Conservation (phyloP, 2,888 invertebrate genomes). For the Drosophila conformis region DNA sequence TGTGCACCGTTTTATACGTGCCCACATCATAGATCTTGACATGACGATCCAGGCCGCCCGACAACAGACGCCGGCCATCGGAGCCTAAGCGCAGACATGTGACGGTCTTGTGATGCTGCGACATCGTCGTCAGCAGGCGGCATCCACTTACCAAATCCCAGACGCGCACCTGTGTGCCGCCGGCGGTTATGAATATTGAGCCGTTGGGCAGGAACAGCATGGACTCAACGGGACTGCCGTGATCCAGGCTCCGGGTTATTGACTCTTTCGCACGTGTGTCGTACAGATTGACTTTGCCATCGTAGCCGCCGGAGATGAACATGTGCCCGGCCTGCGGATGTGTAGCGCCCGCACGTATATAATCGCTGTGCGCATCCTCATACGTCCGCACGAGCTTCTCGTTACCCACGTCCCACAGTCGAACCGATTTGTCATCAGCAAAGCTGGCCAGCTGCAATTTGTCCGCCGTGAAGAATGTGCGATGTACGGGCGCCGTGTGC, state of each 20-base stretch:
- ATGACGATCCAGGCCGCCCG: conserved; percentile 96
- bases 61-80: conserved; percentile 92
- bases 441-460: conserved; percentile 93
- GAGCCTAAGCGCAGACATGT: conserved; percentile 94
- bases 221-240: conserved; percentile 96
- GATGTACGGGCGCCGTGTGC: conserved; percentile 91
- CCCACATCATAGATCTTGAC: conserved; percentile 96
- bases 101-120: conserved; percentile 97
- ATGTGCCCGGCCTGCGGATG: conserved; percentile 91
- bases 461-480: conserved; percentile 92
- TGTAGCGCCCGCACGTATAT: conserved; percentile 93
- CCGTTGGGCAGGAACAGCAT: conserved; percentile 95
- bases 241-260: conserved; percentile 89
- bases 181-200: conserved; percentile 95
- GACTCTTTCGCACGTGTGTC: conserved; percentile 91
- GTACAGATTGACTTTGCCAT: conserved; percentile 94
- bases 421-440: conserved; percentile 95
- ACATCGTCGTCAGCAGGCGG: conserved; percentile 92
- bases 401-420: conserved; percentile 96
- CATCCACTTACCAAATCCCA: conserved; percentile 95
- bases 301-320: conserved; percentile 94
- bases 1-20: conserved; percentile 94
- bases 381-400: conserved; percentile 90
- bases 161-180: conserved; percentile 95
- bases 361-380: conserved; percentile 89